Evolutionary conservation across 2,797 vertebrate species (phyloP).

Genomic region (Chanos chanos): DNA sequence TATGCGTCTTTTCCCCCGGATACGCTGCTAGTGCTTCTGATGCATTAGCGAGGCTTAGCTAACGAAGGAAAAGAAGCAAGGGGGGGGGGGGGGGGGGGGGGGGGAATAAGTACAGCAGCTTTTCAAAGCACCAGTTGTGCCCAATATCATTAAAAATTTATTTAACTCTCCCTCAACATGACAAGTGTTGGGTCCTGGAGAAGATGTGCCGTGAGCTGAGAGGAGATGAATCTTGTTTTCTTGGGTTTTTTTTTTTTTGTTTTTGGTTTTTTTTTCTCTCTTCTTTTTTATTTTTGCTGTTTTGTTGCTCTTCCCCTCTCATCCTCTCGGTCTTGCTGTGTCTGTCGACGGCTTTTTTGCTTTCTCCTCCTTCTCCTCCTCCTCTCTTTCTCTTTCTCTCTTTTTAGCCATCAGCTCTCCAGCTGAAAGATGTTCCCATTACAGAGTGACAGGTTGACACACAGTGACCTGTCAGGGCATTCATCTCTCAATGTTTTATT

Average conservation of each 20-base stretch:
- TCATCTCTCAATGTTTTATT: slow-evolving; percentile 89
- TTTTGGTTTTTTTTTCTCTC: slow-evolving; percentile 23
- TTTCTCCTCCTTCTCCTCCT: slow-evolving; percentile 45
- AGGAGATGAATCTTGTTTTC: slow-evolving; percentile 66
- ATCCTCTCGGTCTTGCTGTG: slow-evolving; percentile 42
- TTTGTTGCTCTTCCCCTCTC: slow-evolving; percentile 44
- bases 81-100: not conserved
- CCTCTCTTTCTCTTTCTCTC: slow-evolving; percentile 67
- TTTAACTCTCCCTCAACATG: slow-evolving; percentile 86
- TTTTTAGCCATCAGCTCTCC: slow-evolving; percentile 74
- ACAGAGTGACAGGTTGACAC: slow-evolving; percentile 90
- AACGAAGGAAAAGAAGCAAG: slow-evolving; percentile 87
- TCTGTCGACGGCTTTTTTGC: too few relatives aligned
- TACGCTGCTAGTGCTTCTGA: slow-evolving; percentile 85
- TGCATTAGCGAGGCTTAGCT: slow-evolving; percentile 89
- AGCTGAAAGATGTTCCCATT: slow-evolving; percentile 91
- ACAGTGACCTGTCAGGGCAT: slow-evolving; percentile 89
- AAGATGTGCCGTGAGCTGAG: slow-evolving; percentile 78
- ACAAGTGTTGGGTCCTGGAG: slow-evolving; percentile 87
- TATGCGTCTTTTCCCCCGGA: slow-evolving; percentile 85
- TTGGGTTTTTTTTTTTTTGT: slow-evolving; percentile 55
- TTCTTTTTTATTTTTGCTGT: slow-evolving; percentile 7
- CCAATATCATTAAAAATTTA: slow-evolving; percentile 98
- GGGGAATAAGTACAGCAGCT: slow-evolving; percentile 85
- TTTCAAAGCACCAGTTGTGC: slow-evolving; percentile 91